phyloP scores from a whole-genome alignment of 1,140 invertebrate species.

The Euura saliciscinereae region DNA sequence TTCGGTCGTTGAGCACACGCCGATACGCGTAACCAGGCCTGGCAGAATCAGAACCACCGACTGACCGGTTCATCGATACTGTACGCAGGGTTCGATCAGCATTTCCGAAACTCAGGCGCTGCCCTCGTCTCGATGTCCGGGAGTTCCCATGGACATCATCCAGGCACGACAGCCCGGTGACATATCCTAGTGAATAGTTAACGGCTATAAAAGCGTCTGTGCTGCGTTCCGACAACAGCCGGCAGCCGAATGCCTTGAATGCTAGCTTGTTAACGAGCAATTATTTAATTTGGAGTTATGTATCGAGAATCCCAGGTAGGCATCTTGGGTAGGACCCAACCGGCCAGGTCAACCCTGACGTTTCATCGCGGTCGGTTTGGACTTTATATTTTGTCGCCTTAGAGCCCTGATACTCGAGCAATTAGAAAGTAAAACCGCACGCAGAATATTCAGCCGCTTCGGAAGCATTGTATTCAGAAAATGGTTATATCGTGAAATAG shows the following conservation, averaged over 20 bases:
- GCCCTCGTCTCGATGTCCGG: neutral
- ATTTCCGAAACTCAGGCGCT: too few relatives aligned
- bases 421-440: constrained; percentile 37
- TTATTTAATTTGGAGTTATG: constrained; percentile 16
- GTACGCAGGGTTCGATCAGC: too few relatives aligned
- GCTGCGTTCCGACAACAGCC: neutral
- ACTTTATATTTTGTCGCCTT: constrained; percentile 10
- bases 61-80: too few relatives aligned
- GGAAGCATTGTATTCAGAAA: too few relatives aligned
- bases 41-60: too few relatives aligned
- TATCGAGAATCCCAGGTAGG: constrained; percentile 13
- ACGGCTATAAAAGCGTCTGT: constrained; percentile 5
- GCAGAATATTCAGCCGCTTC: too few relatives aligned
- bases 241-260: constrained; percentile 9
- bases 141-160: neutral
- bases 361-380: constrained; percentile 12
- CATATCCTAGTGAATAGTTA: constrained; percentile 5
- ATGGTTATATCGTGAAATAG: too few relatives aligned
- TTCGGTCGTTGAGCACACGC: neutral
- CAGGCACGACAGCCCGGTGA: neutral
- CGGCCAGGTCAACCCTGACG: neutral
- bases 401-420: constrained; percentile 28
- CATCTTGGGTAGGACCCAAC: neutral
- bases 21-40: too few relatives aligned
- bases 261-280: constrained; percentile 14